Evolutionary conservation across 2,888 invertebrate genomes (phyloP).

Genomic region (Dendrolimus pini): DNA sequence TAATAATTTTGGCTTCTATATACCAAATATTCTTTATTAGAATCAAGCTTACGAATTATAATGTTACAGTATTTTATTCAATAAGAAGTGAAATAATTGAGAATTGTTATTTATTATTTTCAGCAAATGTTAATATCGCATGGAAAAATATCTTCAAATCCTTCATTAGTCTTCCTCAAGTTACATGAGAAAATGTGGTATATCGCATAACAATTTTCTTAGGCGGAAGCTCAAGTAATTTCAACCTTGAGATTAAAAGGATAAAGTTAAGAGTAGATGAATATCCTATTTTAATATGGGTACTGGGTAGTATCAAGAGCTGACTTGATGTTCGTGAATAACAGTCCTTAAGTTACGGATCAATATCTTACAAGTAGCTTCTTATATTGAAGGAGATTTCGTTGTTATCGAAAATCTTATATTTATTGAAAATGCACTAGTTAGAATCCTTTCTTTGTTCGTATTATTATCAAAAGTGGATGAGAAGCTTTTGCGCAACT

Average conservation of each 20-base stretch:
- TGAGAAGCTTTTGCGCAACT: too few species aligned
- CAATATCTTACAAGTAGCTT: not conserved
- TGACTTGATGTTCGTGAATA: not conserved
- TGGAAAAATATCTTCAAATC: not conserved
- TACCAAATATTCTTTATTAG: too few species aligned
- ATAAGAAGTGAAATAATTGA: too few species aligned
- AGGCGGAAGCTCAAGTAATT: not conserved
- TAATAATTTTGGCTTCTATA: too few species aligned
- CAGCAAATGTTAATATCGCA: not conserved
- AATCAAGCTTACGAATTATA: too few species aligned
- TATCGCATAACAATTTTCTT: not conserved
- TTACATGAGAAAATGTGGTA: not conserved
- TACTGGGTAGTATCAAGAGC: not conserved
- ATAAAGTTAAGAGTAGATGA: not conserved
- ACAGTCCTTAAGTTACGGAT: not conserved
- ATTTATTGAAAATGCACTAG: too few species aligned
- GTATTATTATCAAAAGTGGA: too few species aligned
- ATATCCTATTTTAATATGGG: not conserved
- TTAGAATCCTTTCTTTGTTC: too few species aligned
- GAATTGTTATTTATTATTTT: too few species aligned
- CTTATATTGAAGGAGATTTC: not conserved
- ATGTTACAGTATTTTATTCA: too few species aligned
- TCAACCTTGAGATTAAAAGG: not conserved
- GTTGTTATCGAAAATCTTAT: too few species aligned
- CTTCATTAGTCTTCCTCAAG: not conserved